Base-by-base conservation (phyloP, 2,888 invertebrate species). In the Pollenia angustigena region DNA sequence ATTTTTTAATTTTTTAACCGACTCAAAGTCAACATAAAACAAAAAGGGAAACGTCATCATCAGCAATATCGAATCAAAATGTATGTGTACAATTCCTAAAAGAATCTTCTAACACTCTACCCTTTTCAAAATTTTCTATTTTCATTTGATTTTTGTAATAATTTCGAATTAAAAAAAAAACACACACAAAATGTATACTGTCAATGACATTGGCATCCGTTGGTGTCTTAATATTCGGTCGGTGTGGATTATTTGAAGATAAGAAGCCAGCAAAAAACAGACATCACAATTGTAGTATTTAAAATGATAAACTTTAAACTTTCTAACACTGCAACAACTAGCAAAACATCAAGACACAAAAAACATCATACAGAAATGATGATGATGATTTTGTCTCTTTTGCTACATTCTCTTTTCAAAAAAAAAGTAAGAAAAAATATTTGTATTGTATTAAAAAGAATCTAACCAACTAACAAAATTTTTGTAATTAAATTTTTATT, bases 121-220 rank as follows among this genome's bases (percentile, higher is more conserved):
- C 62, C 64, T 54, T 83, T 79, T 42, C 18, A 66, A 52, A 72
- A 71, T 68, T 69, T 58, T 85, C 69, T 69, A 76, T 75, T 76
- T 62, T 60, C 32, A 82, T 69, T 85, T 71, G 16, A 52, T 60
- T 76, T 66, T 69, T 48, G 50, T 18, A 18, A 23, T 40, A 4
- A 10, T 12, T 48, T 16, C 60, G 50, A 87, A 89, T 89, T 89
- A 88, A 90, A 60, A 58, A 48, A 46, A 50, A 44, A 60, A 3
- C 6, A 88, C 74, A 87, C 64, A 44, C 81, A 60, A 78, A 68
- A 82, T 88, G 88, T 89, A 58, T 78, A 68, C 85, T 85, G 87
- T 83, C 87, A 87, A 81, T 87, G 87, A 87, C 81, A 87, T 81
- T 87, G 81, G 80, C 85, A 85, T 87, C 80, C 85, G 81, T 78